Percentiles rank a stretch among this genome's conserved stretches.
phyloP scores from a whole-genome alignment of 2,113 vertebrate species.

The Phylloscopus trochiloides region DNA sequence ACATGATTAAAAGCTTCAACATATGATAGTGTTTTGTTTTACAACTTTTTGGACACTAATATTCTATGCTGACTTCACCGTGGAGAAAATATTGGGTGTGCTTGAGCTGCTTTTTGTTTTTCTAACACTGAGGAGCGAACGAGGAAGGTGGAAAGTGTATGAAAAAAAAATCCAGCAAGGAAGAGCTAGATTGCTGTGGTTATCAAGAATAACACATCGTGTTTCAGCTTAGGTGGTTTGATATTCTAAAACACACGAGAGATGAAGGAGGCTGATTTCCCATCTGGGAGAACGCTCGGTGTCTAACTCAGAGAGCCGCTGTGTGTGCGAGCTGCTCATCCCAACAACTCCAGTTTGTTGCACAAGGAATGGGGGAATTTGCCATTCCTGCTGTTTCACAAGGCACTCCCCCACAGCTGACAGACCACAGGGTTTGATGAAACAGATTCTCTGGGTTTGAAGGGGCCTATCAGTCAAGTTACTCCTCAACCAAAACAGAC shows the following conservation, averaged over 20 bases:
- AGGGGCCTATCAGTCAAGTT: not conserved
- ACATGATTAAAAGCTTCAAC: constrained; percentile 76
- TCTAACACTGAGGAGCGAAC: not conserved
- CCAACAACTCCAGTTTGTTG: not conserved
- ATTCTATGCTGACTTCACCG: constrained; percentile 20
- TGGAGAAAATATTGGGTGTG: not conserved
- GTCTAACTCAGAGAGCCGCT: not conserved
- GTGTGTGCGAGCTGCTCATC: not conserved
- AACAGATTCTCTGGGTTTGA: not conserved
- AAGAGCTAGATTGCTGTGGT: not conserved
- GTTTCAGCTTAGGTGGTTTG: not conserved
- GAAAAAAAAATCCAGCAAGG: not conserved
- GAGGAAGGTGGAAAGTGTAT: not conserved
- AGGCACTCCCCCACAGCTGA: not conserved
- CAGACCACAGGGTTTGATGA: not conserved
- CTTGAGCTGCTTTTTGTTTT: not conserved
- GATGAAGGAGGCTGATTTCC: constrained; percentile 1
- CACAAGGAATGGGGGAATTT: not conserved
- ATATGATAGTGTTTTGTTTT: constrained; percentile 60
- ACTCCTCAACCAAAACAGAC: not conserved
- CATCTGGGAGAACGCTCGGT: not conserved
- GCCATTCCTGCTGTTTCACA: not conserved
- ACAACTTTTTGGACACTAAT: constrained; percentile 53
- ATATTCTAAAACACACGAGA: not conserved
- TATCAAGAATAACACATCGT: not conserved